These are phyloP conservation scores for Serrognathus titanus DNA, from an alignment of 2,888 invertebrate genomes.

Conservation along the genomic window DNA sequence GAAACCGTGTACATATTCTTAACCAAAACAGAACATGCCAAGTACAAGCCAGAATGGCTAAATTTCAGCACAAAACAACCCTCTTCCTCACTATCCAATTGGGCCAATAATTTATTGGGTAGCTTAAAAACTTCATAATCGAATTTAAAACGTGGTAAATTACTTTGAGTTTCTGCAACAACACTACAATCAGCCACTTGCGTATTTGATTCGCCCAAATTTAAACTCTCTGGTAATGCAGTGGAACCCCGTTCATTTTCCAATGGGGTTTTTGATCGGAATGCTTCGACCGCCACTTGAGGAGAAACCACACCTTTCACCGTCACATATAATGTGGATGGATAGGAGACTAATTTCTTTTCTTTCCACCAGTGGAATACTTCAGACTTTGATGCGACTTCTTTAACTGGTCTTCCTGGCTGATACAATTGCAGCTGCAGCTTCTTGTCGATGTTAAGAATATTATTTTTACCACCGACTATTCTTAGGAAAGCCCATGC, in stretches of 20 bases:
- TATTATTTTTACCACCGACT: constrained; percentile 50
- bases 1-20: constrained; percentile 51
- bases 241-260: constrained; percentile 35
- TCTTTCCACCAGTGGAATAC: constrained; percentile 59
- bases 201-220: constrained; percentile 1
- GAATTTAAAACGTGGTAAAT: constrained; percentile 20
- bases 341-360: constrained; percentile 53
- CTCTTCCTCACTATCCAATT: constrained; percentile 47
- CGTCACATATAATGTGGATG: constrained; percentile 61
- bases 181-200: background rate
- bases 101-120: constrained; percentile 52
- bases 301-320: constrained; percentile 50
- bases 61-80: constrained; percentile 53
- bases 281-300: constrained; percentile 39
- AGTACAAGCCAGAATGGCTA: constrained; percentile 51
- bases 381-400: constrained; percentile 31
- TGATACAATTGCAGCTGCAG: constrained; percentile 62
- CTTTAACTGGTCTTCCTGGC: constrained; percentile 43
- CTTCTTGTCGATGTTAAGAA: constrained; percentile 53
- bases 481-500: constrained; percentile 69
- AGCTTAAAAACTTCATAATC: constrained; percentile 51
- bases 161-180: background rate
- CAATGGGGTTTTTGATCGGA: constrained; percentile 39
- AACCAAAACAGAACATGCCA: constrained; percentile 55
- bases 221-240: background rate